Percentiles rank a stretch among this genome's conserved stretches.
phyloP scores from a whole-genome alignment of 2,888 invertebrate species.

The Latrodectus hesperus region DNA sequence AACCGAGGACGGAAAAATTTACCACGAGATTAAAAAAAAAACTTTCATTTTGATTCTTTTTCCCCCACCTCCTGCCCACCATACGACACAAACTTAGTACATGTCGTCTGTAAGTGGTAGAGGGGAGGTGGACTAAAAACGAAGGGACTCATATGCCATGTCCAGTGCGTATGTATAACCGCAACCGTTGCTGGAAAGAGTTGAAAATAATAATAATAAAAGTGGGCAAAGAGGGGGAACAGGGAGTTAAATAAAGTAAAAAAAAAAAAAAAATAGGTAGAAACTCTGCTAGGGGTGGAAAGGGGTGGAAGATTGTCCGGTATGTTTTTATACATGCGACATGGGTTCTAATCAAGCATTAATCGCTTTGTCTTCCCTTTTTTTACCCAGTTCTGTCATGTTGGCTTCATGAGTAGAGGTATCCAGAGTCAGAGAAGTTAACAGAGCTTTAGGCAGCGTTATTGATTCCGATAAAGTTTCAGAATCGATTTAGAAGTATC shows the following conservation, averaged over 20 bases:
- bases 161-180: slow-evolving; percentile 2
- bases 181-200: slow-evolving; percentile 10
- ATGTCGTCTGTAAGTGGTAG: not conserved
- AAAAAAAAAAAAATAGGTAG: not conserved
- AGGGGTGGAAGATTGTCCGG: slow-evolving; percentile 17
- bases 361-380: slow-evolving; percentile 34
- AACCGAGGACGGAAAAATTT: slow-evolving; percentile 52
- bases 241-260: not conserved
- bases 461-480: slow-evolving; percentile 43
- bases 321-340: slow-evolving; percentile 45
- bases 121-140: not conserved
- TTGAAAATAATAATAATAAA: slow-evolving; percentile 36
- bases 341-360: slow-evolving; percentile 63
- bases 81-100: not conserved
- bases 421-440: not conserved
- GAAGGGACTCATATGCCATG: slow-evolving; percentile 9
- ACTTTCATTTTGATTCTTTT: slow-evolving; percentile 24
- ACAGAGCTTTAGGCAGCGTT: not conserved
- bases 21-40: slow-evolving; percentile 46
- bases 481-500: slow-evolving; percentile 11
- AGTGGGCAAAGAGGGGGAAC: not conserved
- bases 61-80: not conserved
- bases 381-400: not conserved
- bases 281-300: not conserved
- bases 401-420: not conserved